Evolutionary conservation across 37 sponge, comb jelly and placozoan genomes (phyloP).

Genomic region (Corticium candelabrum): DNA sequence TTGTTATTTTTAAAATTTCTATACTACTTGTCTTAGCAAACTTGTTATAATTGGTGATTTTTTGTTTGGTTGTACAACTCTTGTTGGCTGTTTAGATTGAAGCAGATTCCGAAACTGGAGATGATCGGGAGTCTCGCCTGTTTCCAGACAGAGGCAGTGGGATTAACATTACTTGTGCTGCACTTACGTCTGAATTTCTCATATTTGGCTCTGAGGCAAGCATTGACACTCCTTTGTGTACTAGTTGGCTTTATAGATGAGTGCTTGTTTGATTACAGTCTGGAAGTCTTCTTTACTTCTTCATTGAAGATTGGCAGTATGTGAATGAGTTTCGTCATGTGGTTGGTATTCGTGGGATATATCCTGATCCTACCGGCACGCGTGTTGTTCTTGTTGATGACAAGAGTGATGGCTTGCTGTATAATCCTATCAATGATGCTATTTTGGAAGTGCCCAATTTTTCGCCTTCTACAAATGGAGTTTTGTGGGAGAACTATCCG

Average conservation of each 20-base stretch:
- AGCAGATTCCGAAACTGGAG: background rate
- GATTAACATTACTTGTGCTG: slow-evolving; percentile 58
- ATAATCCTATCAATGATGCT: slow-evolving; percentile 73
- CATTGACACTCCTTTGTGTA: too few relatives aligned
- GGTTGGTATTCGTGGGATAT: slow-evolving; percentile 57
- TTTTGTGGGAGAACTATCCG: slow-evolving; percentile 82
- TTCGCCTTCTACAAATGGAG: slow-evolving; percentile 43
- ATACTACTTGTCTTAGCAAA: too few relatives aligned
- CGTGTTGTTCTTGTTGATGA: slow-evolving; percentile 75
- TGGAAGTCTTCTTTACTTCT: slow-evolving; percentile 75
- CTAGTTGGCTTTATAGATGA: background rate
- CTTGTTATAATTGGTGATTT: too few relatives aligned
- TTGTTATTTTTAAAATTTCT: too few relatives aligned
- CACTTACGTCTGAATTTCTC: slow-evolving; percentile 74
- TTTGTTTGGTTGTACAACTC: background rate
- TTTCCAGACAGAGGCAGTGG: slow-evolving; percentile 73
- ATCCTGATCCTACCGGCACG: slow-evolving; percentile 65
- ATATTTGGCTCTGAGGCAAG: slow-evolving; percentile 77
- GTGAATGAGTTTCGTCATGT: slow-evolving; percentile 84
- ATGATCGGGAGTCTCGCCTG: slow-evolving; percentile 43
- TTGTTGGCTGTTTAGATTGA: slow-evolving; percentile 14
- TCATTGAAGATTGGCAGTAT: slow-evolving; percentile 86
- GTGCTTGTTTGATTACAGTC: slow-evolving; percentile 18
- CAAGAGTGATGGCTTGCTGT: slow-evolving; percentile 81
- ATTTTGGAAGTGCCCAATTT: slow-evolving; percentile 63